Percentiles rank a stretch among this genome's conserved stretches.
phyloP scores from a whole-genome alignment of 2,888 invertebrate genomes.

The Hirtodrosophila histrioides region DNA sequence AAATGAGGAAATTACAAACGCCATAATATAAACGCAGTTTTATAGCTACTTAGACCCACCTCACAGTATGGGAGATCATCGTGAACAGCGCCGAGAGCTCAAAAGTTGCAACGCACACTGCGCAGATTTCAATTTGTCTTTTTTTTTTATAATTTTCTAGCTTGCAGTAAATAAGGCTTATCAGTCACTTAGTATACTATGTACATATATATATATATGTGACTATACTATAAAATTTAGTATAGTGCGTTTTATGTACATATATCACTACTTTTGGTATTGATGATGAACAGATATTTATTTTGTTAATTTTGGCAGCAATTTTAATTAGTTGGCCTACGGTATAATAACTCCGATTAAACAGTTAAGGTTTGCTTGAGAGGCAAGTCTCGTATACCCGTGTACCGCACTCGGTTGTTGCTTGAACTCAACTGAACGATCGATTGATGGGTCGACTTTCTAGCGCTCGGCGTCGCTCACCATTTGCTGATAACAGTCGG shows the following conservation, averaged over 20 bases:
- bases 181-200: conserved; percentile 27
- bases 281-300: too few species aligned
- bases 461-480: conserved; percentile 12
- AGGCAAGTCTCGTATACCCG: not conserved
- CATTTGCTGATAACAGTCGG: conserved; percentile 31
- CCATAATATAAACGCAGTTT: too few species aligned
- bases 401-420: conserved; percentile 25
- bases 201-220: conserved; percentile 1
- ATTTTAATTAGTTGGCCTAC: too few species aligned
- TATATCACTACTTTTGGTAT: too few species aligned
- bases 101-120: conserved; percentile 41
- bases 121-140: conserved; percentile 5
- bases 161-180: conserved; percentile 41
- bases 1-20: too few species aligned
- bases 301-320: too few species aligned
- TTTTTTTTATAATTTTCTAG: conserved; percentile 8
- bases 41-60: conserved; percentile 46
- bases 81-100: conserved; percentile 34
- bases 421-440: conserved; percentile 39
- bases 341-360: too few species aligned
- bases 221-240: not conserved
- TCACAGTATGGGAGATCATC: conserved; percentile 81
- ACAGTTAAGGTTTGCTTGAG: too few species aligned
- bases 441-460: conserved; percentile 9
- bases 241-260: too few species aligned